Evolutionary conservation across 1,140 invertebrate species (phyloP), one percentile per base, ranked within the genome.

Genomic region (Scaptomyza hsui): DNA sequence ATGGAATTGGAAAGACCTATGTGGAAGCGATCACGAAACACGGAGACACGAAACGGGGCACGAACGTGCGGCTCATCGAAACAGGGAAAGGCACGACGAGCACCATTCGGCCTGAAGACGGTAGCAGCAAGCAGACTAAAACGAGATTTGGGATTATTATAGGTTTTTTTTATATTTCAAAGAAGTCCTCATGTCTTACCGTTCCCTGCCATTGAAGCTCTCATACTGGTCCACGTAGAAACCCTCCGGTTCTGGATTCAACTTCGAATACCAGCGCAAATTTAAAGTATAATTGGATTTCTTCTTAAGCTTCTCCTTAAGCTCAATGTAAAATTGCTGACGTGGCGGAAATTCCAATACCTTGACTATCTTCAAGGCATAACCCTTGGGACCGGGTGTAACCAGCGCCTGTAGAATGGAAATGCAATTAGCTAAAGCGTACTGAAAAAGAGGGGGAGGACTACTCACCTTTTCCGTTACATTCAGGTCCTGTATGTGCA

Each of bases 21-120:
- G 89, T 97, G 96, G 91, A 97, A 96, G 69, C 91, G 90, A 82
- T 97, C 96, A 72, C 97, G 94, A 49, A 97, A 96, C 65, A 98
- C 96, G 4, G 96, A 97, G 45, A 98, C 93, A 86, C 96, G 96
- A 92, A 99, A 99, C 48, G 95, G 95, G 0, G 98, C 98, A 90
- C 99, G 97, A 62, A 99, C 95, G 51, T 98, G 96, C 0, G 98
- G 98, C 80, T 99, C 98, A 91, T 99, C 98, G 78, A 99, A 97
- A 90, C 98, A 99, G 0, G 98, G 98, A 90, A 99, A 99, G 0
- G 98, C 97, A 60, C 95, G 95, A 13, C 98, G 93, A 0, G 98
- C 98, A 72, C 97, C 96, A 4, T 97, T 98, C 49, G 98, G 95
- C 91, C 99, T 97, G 89, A 99, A 99, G 88, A 99, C 97, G 1